These are phyloP conservation scores for Poeciliopsis paucimaculata DNA, from an alignment of 2,797 vertebrate species.

Conservation along the genomic window DNA sequence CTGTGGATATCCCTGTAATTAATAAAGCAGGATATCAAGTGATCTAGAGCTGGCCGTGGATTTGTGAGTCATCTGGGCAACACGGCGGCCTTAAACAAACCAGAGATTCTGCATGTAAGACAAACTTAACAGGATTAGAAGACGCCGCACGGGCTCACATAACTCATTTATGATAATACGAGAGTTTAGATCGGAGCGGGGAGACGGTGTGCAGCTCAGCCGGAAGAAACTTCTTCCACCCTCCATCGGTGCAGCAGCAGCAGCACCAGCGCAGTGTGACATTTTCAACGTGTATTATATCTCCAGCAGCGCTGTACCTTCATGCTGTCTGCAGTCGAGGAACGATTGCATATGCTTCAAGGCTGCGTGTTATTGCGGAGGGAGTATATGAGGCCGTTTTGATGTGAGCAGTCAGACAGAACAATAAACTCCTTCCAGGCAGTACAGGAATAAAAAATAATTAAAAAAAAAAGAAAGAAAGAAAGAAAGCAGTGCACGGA, in stretches of 20 bases:
- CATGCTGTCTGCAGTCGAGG: conserved; percentile 41
- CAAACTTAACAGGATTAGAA: conserved; percentile 39
- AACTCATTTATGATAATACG: conserved; percentile 54
- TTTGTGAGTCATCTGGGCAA: conserved; percentile 43
- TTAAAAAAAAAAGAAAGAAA: conserved; percentile 9
- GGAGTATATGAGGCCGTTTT: conserved; percentile 36
- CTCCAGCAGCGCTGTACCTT: conserved; percentile 39
- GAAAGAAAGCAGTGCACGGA: conserved; percentile 44
- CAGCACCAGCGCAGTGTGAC: conserved; percentile 53
- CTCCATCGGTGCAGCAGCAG: conserved; percentile 37
- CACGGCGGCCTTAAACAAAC: conserved; percentile 47
- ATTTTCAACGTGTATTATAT: conserved; percentile 55
- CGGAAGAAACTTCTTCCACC: conserved; percentile 35
- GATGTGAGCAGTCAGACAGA: conserved; percentile 46
- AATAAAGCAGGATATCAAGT: conserved; percentile 50
- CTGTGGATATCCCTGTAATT: conserved; percentile 52
- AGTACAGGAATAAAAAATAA: conserved; percentile 35
- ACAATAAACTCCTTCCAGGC: conserved; percentile 62
- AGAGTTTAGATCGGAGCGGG: conserved; percentile 54
- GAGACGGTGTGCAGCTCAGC: conserved; percentile 29
- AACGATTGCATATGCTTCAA: conserved; percentile 38
- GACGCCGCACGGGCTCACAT: conserved; percentile 13
- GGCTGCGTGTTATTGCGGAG: conserved; percentile 32
- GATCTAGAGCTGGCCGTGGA: conserved; percentile 41
- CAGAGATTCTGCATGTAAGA: conserved; percentile 38